Base-by-base conservation (phyloP, 2,113 vertebrate genomes). In the Bufo bufo region DNA sequence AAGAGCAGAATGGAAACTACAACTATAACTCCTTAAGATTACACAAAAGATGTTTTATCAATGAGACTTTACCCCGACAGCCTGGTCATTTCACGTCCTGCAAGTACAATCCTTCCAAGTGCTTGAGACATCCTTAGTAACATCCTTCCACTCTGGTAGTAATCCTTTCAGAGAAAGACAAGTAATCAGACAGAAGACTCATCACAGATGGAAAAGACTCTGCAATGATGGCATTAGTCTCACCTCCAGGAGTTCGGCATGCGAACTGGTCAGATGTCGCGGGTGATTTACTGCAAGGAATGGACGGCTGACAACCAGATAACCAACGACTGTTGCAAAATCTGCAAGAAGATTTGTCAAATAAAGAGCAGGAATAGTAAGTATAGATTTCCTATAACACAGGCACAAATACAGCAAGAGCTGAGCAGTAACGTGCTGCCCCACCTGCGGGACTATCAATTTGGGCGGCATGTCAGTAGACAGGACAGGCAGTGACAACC, bases 141-240 rank as follows among this genome's bases (percentile, higher is more conserved):
- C 98, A 99, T 99, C 90, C 98, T 96, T 87, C 98, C 98, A 89
- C 97, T 99, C 94, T 99, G 98, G 92, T 99, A 99, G 91, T 99
- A 99, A 94, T 99, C 98, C 98, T 99, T 13, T 89, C 77, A 91
- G 49, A 87, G 0, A 91, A 56, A 80, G 50, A 83, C 33, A 33
- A 80, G 52, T 43, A 17, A 43, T 56, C 12, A 65, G 17, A 49
- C 23, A 20, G n/a, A 81, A 49, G 17, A n/a, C 1, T n/a, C 8
- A 33, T 16, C 20, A 33, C 82, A 66, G 45, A 61, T 23, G 8
- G 23, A 71, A 12, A 66, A 43, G 66, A 11, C 79, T 63, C 23
- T 16, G 10, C 6, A 78, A 16, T 12, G 10, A 77, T 4, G 80
- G 47, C 3, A 10, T 17, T 16, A 14, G 1, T 66, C 89, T 95